Evolutionary conservation across 2,888 invertebrate genomes (phyloP).

Genomic region (Enchytraeus crypticus): DNA sequence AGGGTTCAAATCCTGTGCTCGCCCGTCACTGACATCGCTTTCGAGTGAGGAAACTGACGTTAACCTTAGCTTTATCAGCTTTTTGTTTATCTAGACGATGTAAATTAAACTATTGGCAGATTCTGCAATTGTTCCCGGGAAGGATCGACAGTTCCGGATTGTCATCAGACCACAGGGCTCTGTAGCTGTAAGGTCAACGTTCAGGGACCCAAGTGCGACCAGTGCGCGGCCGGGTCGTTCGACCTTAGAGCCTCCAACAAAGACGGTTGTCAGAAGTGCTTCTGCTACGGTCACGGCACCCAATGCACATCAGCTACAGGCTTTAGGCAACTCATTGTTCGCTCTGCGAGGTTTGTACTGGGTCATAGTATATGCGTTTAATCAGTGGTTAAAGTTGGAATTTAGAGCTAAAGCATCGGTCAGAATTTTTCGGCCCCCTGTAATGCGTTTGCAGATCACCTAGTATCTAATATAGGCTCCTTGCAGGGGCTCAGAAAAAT

Average conservation of each 20-base stretch:
- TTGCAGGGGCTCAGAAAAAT: no score
- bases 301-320: slow-evolving; percentile 30
- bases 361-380: background rate
- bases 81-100: no score
- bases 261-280: slow-evolving; percentile 60
- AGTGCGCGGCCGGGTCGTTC: slow-evolving; percentile 31
- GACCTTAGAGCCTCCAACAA: slow-evolving; percentile 61
- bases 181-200: slow-evolving; percentile 32
- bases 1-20: no score
- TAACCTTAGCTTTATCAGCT: no score
- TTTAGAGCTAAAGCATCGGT: background rate
- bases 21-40: no score
- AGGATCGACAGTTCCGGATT: slow-evolving; percentile 21
- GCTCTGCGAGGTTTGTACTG: slow-evolving; percentile 8
- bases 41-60: no score
- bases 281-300: slow-evolving; percentile 30
- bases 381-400: background rate
- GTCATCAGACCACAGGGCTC: slow-evolving; percentile 25
- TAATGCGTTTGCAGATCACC: background rate
- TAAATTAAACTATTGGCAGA: no score
- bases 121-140: slow-evolving; percentile 28
- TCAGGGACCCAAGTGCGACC: slow-evolving; percentile 29
- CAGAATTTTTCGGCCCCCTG: background rate
- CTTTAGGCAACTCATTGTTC: slow-evolving; percentile 13
- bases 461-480: no score